Percentiles rank a stretch among this genome's conserved stretches.
Evolutionary conservation across 2,888 invertebrate genomes (phyloP).

Genomic region (Stenodera caucasica): DNA sequence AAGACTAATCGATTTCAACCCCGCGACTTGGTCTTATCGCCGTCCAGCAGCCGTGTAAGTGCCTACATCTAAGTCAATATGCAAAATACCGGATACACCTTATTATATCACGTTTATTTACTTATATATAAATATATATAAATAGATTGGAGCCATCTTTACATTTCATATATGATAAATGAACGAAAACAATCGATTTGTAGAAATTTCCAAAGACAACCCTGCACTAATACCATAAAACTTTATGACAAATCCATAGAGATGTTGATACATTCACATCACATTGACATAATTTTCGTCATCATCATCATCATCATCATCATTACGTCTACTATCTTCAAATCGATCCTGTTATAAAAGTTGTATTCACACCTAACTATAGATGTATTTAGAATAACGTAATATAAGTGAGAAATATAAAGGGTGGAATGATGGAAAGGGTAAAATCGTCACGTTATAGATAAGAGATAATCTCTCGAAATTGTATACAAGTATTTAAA

Average conservation of each 20-base stretch:
- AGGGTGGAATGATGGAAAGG: slow-evolving; percentile 9
- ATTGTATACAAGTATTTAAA: not conserved
- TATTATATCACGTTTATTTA: slow-evolving; percentile 28
- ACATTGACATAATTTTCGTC: not conserved
- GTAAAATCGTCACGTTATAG: slow-evolving; percentile 11
- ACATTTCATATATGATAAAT: slow-evolving; percentile 25
- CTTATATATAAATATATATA: slow-evolving; percentile 13
- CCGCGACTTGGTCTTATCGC: slow-evolving; percentile 48
- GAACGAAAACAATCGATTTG: slow-evolving; percentile 1
- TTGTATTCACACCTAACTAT: slow-evolving; percentile 10
- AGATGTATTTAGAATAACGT: not conserved
- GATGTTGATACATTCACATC: not conserved
- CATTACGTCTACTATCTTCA: not conserved
- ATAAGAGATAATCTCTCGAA: slow-evolving; percentile 19
- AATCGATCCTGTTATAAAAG: slow-evolving; percentile 5
- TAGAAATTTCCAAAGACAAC: not conserved
- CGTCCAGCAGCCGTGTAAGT: slow-evolving; percentile 47
- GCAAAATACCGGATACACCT: slow-evolving; percentile 40
- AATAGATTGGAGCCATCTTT: slow-evolving; percentile 8
- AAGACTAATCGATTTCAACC: slow-evolving; percentile 44
- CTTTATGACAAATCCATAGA: slow-evolving; percentile 1
- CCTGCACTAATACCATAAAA: not conserved
- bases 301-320: not conserved
- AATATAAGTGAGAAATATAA: no score
- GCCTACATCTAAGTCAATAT: slow-evolving; percentile 45